Conservation (phyloP, 1,140 invertebrate genomes). For the Caerostris darwini region DNA sequence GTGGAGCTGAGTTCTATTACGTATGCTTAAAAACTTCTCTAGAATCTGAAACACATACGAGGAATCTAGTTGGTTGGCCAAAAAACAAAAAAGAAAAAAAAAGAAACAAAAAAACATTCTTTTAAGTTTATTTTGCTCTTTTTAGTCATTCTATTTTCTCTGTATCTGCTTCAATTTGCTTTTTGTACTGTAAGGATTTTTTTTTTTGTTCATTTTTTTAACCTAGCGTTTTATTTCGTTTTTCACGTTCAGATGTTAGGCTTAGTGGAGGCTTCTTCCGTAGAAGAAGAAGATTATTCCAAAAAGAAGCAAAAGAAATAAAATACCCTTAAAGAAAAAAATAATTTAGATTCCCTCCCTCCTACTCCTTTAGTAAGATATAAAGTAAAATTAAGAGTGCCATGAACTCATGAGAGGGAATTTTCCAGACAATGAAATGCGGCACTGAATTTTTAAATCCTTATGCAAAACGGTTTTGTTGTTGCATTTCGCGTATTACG, state of each 20-base stretch:
- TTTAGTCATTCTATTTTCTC: slow-evolving; percentile 58
- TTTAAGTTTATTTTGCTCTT: slow-evolving; percentile 35
- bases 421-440: slow-evolving; percentile 14
- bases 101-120: background rate
- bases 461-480: background rate
- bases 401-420: background rate
- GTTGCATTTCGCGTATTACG: background rate
- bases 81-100: background rate
- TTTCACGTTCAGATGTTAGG: slow-evolving; percentile 66
- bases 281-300: background rate
- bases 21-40: slow-evolving; percentile 68
- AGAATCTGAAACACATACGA: slow-evolving; percentile 68
- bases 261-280: background rate
- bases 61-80: slow-evolving; percentile 5
- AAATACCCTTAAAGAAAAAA: slow-evolving; percentile 6
- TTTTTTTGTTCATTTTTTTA: background rate
- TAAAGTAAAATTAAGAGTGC: slow-evolving; percentile 27
- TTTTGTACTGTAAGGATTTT: slow-evolving; percentile 29
- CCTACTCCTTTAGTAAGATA: background rate
- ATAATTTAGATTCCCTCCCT: background rate
- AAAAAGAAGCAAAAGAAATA: background rate
- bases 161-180: slow-evolving; percentile 72
- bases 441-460: background rate
- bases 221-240: slow-evolving; percentile 62
- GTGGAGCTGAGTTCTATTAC: slow-evolving; percentile 27